Percentiles rank a stretch among this genome's conserved stretches.
These are phyloP conservation scores for Azorinus chamasolen DNA, from an alignment of 2,888 invertebrate genomes.

Conservation along the genomic window DNA sequence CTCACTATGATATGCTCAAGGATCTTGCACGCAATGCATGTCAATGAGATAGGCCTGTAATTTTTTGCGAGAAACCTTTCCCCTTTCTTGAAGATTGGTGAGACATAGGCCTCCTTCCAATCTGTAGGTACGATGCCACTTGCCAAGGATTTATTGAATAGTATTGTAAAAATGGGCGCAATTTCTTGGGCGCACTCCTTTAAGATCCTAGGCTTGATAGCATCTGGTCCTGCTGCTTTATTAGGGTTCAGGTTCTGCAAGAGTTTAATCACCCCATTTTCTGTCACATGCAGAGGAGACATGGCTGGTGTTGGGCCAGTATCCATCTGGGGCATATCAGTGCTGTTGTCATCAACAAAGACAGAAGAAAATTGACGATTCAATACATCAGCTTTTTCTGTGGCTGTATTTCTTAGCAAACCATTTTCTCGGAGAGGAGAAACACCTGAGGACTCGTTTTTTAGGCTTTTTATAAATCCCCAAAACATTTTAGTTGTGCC, in stretches of 20 bases:
- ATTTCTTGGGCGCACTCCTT: constrained; percentile 11
- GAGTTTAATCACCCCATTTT: neutral
- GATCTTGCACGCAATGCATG: too few relatives aligned
- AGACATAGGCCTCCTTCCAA: neutral
- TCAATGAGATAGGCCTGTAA: neutral
- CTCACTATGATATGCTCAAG: too few relatives aligned
- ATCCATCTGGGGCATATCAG: too few relatives aligned
- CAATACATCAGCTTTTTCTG: neutral
- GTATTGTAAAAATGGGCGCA: constrained; percentile 2
- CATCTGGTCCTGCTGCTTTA: neutral
- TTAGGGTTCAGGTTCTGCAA: neutral
- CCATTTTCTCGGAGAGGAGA: constrained; percentile 6
- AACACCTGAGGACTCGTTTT: constrained; percentile 8
- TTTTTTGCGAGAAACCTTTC: neutral
- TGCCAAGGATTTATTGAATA: constrained; percentile 3
- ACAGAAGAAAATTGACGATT: neutral
- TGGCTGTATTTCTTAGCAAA: too few relatives aligned
- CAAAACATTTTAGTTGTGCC: constrained; percentile 2
- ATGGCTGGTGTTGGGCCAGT: too few relatives aligned
- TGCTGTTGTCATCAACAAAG: too few relatives aligned
- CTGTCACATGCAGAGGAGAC: too few relatives aligned
- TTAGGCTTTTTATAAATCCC: constrained; percentile 11
- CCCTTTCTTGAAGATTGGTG: constrained; percentile 2
- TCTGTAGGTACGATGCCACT: neutral
- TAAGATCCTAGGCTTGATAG: neutral